Base-by-base conservation (phyloP, 2,113 vertebrate genomes). In the Trichomycterus rosablanca region DNA sequence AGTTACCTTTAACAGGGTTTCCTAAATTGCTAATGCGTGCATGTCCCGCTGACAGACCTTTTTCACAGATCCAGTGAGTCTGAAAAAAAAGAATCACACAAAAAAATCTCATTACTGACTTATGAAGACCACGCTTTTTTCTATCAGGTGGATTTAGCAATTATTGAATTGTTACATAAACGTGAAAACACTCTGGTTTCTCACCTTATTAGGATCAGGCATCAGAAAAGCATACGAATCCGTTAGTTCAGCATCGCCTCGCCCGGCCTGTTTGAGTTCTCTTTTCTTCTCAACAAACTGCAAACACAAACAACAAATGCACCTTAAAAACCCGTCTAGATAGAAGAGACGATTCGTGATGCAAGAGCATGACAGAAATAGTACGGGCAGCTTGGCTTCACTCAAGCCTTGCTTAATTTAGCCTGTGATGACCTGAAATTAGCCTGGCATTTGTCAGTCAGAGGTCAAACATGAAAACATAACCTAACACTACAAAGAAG, bases 281-380 rank as follows among this genome's bases (percentile, higher is more conserved):
- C 92, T 81, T 74, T 92, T 88, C 70, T 97, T 98, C 70, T 97
- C 96, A 66, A 92, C 88, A 76, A 96, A 98, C 96, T 98, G 68
- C 50, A 18, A 50, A 7, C 58, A 18, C 39, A 52, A 68, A 24
- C 44, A 28, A 16, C 20, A 22, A 6, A 24, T 15, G 48, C 10
- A 49, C 1, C 4, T 18, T n/a, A 24, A 59, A 44, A 30, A 11
- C 18, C 3, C 5, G n/a, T 18, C 26, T 5, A n/a, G 8, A 4
- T 18, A 30, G 46, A 11, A 8, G 20, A 24, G 10, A 51, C 32
- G 34, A 8, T n/a, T n/a, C n/a, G n/a, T n/a, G n/a, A n/a, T n/a
- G n/a, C n/a, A n/a, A 10, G 16, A 22, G 24, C 12, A 12, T 5
- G 20, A 30, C 16, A 23, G 26, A 7, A 20, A 26, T 14, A 37